phyloP scores from a whole-genome alignment of 2,797 vertebrate genomes.

The Amazona ochrocephala region DNA sequence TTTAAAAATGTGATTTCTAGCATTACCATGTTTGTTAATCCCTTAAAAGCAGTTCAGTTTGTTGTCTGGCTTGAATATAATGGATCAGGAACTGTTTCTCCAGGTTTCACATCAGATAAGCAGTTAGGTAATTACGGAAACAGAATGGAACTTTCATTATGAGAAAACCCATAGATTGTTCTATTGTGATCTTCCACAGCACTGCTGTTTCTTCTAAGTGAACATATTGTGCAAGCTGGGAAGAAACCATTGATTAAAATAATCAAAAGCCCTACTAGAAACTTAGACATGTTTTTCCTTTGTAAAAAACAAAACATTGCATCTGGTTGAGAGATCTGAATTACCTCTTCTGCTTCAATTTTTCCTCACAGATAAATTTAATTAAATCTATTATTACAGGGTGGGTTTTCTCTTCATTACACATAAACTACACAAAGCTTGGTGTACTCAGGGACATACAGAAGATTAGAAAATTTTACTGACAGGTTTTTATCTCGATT shows the following conservation, averaged over 20 bases:
- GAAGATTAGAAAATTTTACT: background rate
- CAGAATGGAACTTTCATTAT: conserved; percentile 39
- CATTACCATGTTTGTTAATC: background rate
- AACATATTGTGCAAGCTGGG: conserved; percentile 22
- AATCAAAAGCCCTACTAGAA: conserved; percentile 29
- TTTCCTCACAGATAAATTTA: conserved; percentile 6
- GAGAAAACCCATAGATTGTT: background rate
- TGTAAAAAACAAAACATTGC: background rate
- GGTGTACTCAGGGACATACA: background rate
- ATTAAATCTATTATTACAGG: conserved; percentile 23
- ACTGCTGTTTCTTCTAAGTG: conserved; percentile 4
- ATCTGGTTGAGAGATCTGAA: background rate
- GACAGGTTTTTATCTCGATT: background rate
- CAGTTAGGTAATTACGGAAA: conserved; percentile 47
- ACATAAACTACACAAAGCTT: background rate
- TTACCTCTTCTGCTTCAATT: background rate
- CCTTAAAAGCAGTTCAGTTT: background rate
- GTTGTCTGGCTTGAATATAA: background rate
- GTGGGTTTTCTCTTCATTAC: background rate
- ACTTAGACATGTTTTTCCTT: background rate
- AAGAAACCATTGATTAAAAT: conserved; percentile 42
- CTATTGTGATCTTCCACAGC: conserved; percentile 48
- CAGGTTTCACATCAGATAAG: conserved; percentile 34
- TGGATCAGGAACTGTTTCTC: background rate
- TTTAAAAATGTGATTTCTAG: background rate